Conservation (phyloP, 2,888 invertebrate species). For the Clunio marinus region DNA sequence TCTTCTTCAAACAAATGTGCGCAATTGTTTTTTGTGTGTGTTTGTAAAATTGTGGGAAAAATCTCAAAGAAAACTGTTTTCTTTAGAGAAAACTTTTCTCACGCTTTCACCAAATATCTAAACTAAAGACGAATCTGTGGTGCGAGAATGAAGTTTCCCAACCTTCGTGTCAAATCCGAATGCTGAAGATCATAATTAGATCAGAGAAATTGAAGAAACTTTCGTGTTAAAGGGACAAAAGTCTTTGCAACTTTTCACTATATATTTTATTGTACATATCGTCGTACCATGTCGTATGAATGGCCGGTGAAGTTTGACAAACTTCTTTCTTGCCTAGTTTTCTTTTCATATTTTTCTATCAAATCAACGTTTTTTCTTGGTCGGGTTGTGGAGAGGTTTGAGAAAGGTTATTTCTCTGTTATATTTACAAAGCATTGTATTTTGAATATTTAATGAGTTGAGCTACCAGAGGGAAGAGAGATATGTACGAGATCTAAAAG, state of each 20-base stretch:
- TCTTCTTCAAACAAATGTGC: background rate
- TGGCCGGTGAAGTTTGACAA: background rate
- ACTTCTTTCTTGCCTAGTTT: background rate
- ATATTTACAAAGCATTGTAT: constrained; percentile 16
- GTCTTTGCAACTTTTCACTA: background rate
- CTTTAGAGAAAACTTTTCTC: too few relatives aligned
- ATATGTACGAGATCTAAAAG: background rate
- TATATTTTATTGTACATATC: too few relatives aligned
- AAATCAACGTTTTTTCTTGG: background rate
- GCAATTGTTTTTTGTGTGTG: background rate
- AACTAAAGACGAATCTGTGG: too few relatives aligned
- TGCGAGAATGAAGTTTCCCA: background rate
- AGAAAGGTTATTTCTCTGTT: constrained; percentile 9
- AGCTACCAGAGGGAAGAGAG: background rate
- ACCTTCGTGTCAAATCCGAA: too few relatives aligned
- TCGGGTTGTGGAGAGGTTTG: background rate
- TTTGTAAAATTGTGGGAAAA: background rate
- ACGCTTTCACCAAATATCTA: too few relatives aligned
- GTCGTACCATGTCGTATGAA: too few relatives aligned
- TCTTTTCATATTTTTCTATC: background rate
- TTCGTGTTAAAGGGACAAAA: too few relatives aligned
- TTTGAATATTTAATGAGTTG: constrained; percentile 37
- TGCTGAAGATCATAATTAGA: constrained; percentile 10
- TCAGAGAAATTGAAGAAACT: too few relatives aligned
- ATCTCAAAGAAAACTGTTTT: background rate